Evolutionary conservation across 2,113 vertebrate genomes (phyloP).

Genomic region (Chionis minor): DNA sequence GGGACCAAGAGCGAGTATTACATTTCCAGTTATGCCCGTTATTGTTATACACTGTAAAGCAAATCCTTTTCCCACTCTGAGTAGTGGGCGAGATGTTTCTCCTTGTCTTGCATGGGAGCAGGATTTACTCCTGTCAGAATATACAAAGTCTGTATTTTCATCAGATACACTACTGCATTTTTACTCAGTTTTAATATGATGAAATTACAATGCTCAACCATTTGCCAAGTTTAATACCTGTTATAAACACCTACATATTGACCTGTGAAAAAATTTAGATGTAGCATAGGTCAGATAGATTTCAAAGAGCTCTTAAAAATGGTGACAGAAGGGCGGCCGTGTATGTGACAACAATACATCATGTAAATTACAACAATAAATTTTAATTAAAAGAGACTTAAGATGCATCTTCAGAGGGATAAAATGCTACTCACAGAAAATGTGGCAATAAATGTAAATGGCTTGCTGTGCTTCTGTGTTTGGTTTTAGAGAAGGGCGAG

Average conservation of each 20-base stretch:
- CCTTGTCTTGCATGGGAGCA: neutral
- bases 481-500: neutral
- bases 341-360: neutral
- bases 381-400: conserved; percentile 12
- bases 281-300: neutral
- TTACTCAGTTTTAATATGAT: neutral
- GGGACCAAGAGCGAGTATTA: neutral
- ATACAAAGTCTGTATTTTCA: neutral
- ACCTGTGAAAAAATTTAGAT: neutral
- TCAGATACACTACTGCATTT: neutral
- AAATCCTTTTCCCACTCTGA: neutral
- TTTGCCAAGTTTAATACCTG: neutral
- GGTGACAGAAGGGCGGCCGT: neutral
- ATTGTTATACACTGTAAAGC: neutral
- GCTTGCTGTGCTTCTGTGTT: neutral
- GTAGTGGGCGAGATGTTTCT: neutral
- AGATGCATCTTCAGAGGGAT: neutral
- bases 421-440: neutral
- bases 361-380: neutral
- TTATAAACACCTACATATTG: neutral
- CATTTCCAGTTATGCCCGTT: neutral
- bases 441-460: neutral
- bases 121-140: neutral
- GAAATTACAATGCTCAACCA: neutral
- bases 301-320: neutral